phyloP scores from a whole-genome alignment of 2,888 invertebrate genomes.

The Lagria hirta region DNA sequence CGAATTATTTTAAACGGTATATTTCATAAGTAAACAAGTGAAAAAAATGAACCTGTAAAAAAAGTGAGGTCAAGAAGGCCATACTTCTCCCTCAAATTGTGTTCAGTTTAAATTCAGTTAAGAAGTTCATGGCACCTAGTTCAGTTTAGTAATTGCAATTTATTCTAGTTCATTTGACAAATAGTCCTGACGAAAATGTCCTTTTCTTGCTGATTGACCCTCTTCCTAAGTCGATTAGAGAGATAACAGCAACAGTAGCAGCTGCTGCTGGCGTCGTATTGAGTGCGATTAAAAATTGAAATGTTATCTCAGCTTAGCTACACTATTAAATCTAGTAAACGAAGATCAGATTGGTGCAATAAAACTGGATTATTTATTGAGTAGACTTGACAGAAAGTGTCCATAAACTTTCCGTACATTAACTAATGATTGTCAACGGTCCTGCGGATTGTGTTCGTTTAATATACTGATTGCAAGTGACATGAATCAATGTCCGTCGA shows the following conservation, averaged over 20 bases:
- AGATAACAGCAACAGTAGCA: constrained; percentile 16
- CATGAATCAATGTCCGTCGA: constrained; percentile 18
- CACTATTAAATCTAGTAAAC: constrained; percentile 25
- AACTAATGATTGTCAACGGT: constrained; percentile 25
- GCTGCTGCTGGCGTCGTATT: constrained; percentile 14
- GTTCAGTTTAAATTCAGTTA: too few relatives aligned
- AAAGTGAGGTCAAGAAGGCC: too few relatives aligned
- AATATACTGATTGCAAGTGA: constrained; percentile 10
- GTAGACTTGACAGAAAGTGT: constrained; percentile 23
- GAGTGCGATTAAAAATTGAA: constrained; percentile 23
- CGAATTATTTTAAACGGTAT: too few relatives aligned
- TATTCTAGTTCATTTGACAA: too few relatives aligned
- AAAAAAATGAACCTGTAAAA: too few relatives aligned
- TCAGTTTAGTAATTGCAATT: too few relatives aligned
- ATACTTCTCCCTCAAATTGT: too few relatives aligned
- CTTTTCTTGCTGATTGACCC: constrained; percentile 16
- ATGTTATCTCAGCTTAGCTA: constrained; percentile 20
- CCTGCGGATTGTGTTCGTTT: constrained; percentile 18
- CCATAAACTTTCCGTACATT: constrained; percentile 23
- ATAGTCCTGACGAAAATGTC: too few relatives aligned
- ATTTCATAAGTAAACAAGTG: too few relatives aligned
- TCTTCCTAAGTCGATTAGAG: constrained; percentile 9
- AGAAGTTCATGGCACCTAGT: too few relatives aligned
- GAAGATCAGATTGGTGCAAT: constrained; percentile 25
- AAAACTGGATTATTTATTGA: constrained; percentile 28